Base-by-base conservation (phyloP, 1,140 invertebrate genomes). In the Fopius arisanus region DNA sequence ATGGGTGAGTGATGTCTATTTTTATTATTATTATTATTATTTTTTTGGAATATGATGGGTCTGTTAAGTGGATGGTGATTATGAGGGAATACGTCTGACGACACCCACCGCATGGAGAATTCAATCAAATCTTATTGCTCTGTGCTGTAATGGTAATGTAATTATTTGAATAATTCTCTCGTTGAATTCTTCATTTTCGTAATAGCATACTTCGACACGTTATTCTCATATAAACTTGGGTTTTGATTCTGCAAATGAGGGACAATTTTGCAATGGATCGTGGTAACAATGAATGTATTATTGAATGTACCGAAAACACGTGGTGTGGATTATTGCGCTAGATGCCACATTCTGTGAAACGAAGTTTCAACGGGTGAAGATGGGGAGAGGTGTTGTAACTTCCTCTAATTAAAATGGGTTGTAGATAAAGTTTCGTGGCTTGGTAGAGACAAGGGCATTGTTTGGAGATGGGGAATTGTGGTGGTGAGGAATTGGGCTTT, bases 401-500 rank as follows among this genome's bases (percentile, higher is more conserved):
- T 86, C 85, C 85, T 86, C 80, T 83, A 86, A 86, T 86, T 86
- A 86, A 84, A 86, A 84, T 82, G 80, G 84, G 81, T 82, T 79
- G 76, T 75, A 86, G 84, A 85, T 85, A 85, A 83, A 81, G 79
- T 79, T 21, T 31, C 28, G 26, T n/a, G 48, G 31, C 29, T 54
- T 19, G n/a, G n/a, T n/a, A 70, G 28, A 37, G 48, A 63, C 54
- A 40, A n/a, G 28, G 67, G 51, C 28, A 75, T 75, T 75, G 70
- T 75, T 75, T 29, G 28, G 33, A 62, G 29, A 40, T 63, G 62
- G 21, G 41, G 33, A 23, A 37, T 16, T 40, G 23, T 63, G 7
- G 26, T n/a, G 28, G 29, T 43, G 26, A 37, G 21, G 29, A 67
- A n/a, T n/a, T n/a, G n/a, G 28, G 33, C 16, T 19, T 16, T 6